Percentiles rank a stretch among this genome's conserved stretches.
Evolutionary conservation across 2,797 vertebrate genomes (phyloP).

Genomic region (Eupleurogrammus muticus): DNA sequence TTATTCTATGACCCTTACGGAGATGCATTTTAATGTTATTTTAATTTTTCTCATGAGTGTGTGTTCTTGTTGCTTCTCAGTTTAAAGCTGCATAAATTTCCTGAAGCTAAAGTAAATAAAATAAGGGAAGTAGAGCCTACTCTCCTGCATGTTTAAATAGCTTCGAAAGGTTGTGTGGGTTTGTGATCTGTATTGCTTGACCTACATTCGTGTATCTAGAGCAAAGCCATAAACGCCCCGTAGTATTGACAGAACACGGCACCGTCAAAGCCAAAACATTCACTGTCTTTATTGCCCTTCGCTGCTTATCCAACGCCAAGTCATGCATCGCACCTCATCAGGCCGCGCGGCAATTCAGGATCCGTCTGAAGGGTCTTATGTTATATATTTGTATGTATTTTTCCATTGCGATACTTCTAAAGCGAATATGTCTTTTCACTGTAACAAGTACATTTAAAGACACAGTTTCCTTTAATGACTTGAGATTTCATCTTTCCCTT

Average conservation of each 20-base stretch:
- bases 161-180: conserved; percentile 1
- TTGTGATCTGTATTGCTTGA: conserved; percentile 41
- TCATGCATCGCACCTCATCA: conserved; percentile 30
- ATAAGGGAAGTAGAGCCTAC: conserved; percentile 57
- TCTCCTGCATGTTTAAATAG: conserved; percentile 31
- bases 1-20: neutral
- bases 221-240: conserved; percentile 61
- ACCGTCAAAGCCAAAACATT: conserved; percentile 37
- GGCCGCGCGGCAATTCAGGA: neutral
- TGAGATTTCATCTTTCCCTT: neutral
- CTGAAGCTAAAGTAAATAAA: conserved; percentile 61
- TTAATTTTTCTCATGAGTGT: neutral
- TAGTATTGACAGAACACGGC: conserved; percentile 52
- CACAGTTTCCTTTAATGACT: neutral
- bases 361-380: neutral
- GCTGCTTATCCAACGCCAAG: conserved; percentile 25
- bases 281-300: conserved; percentile 40
- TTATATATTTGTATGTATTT: neutral
- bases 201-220: conserved; percentile 55
- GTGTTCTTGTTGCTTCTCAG: neutral
- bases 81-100: conserved; percentile 40
- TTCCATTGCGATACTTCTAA: neutral
- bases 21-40: conserved; percentile 3
- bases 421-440: neutral
- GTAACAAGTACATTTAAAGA: neutral